Evolutionary conservation across 1,140 invertebrate genomes (phyloP).

Genomic region (Pseudachorutes palmiensis): DNA sequence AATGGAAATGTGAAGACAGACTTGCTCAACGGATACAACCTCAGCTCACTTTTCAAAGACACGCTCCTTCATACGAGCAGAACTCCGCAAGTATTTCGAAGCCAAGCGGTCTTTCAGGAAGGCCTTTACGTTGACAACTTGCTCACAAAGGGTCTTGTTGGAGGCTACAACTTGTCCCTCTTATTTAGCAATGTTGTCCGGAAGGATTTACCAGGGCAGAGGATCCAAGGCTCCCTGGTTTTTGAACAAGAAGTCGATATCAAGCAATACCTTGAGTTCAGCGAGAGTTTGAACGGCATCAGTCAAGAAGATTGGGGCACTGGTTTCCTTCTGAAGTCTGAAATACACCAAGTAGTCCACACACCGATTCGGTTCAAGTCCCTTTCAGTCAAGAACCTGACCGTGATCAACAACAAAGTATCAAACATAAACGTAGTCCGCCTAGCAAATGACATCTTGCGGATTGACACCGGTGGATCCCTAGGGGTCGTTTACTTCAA

Average conservation of each 20-base stretch:
- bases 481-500: background rate
- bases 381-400: background rate
- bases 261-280: background rate
- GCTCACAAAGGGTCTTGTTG: background rate
- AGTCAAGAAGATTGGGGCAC: background rate
- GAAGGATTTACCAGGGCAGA: conserved; percentile 8
- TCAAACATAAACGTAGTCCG: background rate
- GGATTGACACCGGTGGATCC: background rate
- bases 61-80: background rate
- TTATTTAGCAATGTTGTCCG: background rate
- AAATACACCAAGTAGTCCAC: background rate
- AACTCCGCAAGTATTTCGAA: background rate
- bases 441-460: background rate
- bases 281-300: conserved; percentile 5
- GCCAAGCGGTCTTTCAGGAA: background rate
- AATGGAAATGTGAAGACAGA: background rate
- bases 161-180: background rate
- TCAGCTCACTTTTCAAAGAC: background rate
- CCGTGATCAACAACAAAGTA: background rate
- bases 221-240: conserved; percentile 5
- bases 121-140: background rate
- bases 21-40: background rate
- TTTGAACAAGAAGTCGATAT: background rate
- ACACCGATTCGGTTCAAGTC: background rate
- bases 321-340: conserved; percentile 1